Evolutionary conservation across 2,797 vertebrate species (phyloP).

Genomic region (Macropus fuliginosus): DNA sequence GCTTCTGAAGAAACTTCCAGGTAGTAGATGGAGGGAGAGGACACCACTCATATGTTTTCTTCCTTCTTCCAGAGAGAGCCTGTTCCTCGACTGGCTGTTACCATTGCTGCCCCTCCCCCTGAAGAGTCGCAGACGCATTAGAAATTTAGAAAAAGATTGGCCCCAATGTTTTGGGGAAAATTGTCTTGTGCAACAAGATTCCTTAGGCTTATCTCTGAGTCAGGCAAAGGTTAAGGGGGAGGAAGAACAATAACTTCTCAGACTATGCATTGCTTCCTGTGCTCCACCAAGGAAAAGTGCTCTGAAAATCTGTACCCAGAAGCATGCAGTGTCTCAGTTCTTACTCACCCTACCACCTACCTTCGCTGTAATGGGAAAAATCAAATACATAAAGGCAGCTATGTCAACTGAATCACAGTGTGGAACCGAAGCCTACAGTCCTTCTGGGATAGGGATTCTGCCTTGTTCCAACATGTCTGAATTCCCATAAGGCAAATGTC

Average conservation of each 20-base stretch:
- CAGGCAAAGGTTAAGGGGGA: not conserved
- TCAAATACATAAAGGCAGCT: not conserved
- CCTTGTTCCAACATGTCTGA: not conserved
- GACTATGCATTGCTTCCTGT: not conserved
- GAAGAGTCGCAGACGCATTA: not conserved
- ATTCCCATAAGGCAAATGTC: not conserved
- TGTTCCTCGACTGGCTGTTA: not conserved
- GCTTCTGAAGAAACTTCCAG: not conserved
- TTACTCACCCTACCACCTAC: not conserved
- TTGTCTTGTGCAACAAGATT: not conserved
- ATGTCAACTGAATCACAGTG: not conserved
- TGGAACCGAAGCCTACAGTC: not conserved
- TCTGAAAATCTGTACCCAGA: not conserved
- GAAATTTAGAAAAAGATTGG: not conserved
- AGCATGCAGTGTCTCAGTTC: not conserved
- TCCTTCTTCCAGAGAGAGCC: not conserved
- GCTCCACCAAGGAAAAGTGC: not conserved
- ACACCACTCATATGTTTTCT: not conserved
- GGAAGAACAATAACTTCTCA: not conserved
- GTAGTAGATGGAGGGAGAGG: not conserved
- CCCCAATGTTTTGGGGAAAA: not conserved
- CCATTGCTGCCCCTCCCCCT: not conserved
- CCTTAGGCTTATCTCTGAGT: not conserved
- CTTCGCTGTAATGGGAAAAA: not conserved
- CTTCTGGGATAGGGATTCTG: not conserved